Conservation (phyloP, 2,797 vertebrate genomes). For the Gambusia yucatana region DNA sequence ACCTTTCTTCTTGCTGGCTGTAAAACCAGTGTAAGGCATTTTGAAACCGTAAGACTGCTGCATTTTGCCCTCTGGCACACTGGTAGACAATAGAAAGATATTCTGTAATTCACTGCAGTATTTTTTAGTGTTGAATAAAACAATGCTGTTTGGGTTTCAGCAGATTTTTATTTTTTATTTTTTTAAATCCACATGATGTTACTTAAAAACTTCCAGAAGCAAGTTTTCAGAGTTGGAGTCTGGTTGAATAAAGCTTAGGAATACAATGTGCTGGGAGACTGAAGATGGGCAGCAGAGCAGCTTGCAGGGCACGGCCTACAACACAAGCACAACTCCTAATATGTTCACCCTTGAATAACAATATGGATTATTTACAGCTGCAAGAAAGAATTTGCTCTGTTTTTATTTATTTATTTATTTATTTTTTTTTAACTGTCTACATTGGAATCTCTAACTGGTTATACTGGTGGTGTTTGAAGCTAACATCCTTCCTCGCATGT, state of each 20-base stretch:
- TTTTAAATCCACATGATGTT: not conserved
- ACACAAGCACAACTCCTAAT: not conserved
- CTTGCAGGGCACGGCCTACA: not conserved
- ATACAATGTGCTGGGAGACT: not conserved
- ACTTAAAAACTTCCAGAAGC: not conserved
- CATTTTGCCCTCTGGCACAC: conserved; percentile 51
- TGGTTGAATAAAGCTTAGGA: not conserved
- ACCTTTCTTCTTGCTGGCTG: conserved; percentile 26
- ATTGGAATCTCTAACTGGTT: not conserved
- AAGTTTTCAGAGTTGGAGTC: not conserved
- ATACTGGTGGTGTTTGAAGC: not conserved
- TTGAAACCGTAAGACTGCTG: conserved; percentile 45
- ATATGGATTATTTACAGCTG: not conserved
- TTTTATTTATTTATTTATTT: no score
- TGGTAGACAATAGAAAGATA: conserved; percentile 45
- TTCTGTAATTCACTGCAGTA: conserved; percentile 41
- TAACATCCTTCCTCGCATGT: not conserved
- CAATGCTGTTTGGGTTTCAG: conserved; percentile 22
- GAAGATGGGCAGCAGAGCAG: not conserved
- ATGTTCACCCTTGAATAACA: not conserved
- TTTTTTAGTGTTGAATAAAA: conserved; percentile 31
- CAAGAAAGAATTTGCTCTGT: not conserved
- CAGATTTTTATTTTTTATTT: not conserved
- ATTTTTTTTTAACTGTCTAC: not conserved
- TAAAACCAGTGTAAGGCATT: conserved; percentile 49